Conservation (phyloP, 1,140 invertebrate genomes). For the Pinna nobilis region DNA sequence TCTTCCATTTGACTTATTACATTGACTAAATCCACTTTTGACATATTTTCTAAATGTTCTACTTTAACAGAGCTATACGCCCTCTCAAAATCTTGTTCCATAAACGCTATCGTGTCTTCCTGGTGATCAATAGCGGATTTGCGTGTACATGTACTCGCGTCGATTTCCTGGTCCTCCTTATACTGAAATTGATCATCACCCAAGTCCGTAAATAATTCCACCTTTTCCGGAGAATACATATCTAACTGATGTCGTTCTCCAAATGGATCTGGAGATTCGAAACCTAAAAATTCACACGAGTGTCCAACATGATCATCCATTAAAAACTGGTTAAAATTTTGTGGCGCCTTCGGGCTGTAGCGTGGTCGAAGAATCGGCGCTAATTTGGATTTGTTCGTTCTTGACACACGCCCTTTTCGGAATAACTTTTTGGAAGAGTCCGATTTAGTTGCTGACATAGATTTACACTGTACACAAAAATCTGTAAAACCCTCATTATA, state of each 20-base stretch:
- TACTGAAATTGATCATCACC: slow-evolving; percentile 7
- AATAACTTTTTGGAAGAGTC: too few relatives aligned
- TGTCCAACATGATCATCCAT: slow-evolving; percentile 59
- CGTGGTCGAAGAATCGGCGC: slow-evolving; percentile 32
- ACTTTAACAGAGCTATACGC: slow-evolving; percentile 58
- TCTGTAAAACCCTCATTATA: too few relatives aligned
- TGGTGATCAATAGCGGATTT: too few relatives aligned
- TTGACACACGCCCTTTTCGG: background rate
- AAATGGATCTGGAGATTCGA: slow-evolving; percentile 19
- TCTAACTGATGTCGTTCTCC: slow-evolving; percentile 14
- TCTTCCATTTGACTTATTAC: slow-evolving; percentile 44
- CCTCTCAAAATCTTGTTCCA: slow-evolving; percentile 66
- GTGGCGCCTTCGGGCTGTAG: slow-evolving; percentile 65
- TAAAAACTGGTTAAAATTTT: slow-evolving; percentile 72
- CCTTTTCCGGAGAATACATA: background rate
- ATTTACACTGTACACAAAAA: too few relatives aligned
- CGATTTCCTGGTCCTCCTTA: too few relatives aligned
- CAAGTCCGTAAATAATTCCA: background rate
- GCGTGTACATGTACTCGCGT: too few relatives aligned
- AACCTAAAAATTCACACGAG: slow-evolving; percentile 2
- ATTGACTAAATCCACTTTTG: slow-evolving; percentile 53
- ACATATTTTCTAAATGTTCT: slow-evolving; percentile 57
- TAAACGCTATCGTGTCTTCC: slow-evolving; percentile 55
- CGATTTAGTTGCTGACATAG: too few relatives aligned
- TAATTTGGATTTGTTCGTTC: background rate